Evolutionary conservation across 2,113 vertebrate genomes (phyloP).

Genomic region (Siphamia tubifer): DNA sequence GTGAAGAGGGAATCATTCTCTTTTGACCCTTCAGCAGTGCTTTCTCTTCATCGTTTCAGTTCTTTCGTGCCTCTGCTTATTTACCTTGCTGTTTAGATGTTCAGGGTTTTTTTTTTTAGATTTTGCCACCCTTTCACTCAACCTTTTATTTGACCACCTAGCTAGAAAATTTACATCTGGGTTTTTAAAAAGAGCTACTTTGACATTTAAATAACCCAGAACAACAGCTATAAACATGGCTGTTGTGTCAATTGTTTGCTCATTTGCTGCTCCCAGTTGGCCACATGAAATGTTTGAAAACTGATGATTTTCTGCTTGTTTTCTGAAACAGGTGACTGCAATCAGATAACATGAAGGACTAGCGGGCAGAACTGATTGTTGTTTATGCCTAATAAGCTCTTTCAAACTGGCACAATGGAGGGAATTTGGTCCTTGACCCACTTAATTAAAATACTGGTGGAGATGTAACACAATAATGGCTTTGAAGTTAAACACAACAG

Average conservation of each 20-base stretch:
- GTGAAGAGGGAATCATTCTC: conserved; percentile 13
- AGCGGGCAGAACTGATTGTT: conserved; percentile 43
- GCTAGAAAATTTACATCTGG: conserved; percentile 35
- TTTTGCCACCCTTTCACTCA: not conserved
- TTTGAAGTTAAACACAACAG: conserved; percentile 70
- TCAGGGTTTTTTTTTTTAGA: not conserved
- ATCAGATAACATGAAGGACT: conserved; percentile 44
- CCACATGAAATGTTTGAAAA: not conserved
- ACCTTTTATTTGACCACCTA: not conserved
- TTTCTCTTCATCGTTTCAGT: not conserved
- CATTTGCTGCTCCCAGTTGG: conserved; percentile 15
- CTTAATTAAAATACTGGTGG: conserved; percentile 65
- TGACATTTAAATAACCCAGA: not conserved
- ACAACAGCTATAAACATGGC: conserved; percentile 22
- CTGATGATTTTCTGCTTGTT: not conserved
- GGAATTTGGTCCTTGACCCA: conserved; percentile 74
- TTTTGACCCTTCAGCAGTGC: conserved; percentile 8
- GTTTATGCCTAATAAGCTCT: conserved; percentile 37
- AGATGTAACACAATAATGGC: conserved; percentile 60
- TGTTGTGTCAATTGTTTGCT: conserved; percentile 13
- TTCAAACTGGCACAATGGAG: conserved; percentile 44
- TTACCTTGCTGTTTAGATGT: not conserved
- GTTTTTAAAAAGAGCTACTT: conserved; percentile 32
- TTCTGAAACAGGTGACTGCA: conserved; percentile 18
- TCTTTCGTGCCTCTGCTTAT: conserved; percentile 15